Base-by-base conservation (phyloP, 2,113 vertebrate genomes). In the Anser brachyrhynchus region DNA sequence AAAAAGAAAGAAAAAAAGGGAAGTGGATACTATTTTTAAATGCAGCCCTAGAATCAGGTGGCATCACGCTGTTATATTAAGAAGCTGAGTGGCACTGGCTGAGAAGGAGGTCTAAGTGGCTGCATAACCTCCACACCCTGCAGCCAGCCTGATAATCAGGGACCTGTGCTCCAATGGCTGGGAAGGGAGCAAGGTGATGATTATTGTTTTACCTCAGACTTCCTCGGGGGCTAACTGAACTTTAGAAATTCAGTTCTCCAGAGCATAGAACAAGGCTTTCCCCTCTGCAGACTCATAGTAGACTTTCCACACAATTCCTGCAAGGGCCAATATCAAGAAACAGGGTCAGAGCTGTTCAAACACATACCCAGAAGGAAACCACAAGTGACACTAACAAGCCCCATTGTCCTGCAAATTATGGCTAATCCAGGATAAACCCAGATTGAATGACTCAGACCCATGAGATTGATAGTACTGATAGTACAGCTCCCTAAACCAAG, bases 11-110 rank as follows among this genome's bases (percentile, higher is more conserved):
- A 69, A 55, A 73, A 49, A 88, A 90, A 86, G 44, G 87, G 57
- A 92, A 92, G 87, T 78, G 49, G 49, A 79, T 93, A 88, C 82
- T 95, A 92, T 95, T 96, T 96, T 94, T 92, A 96, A 92, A 91
- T 85, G 70, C 89, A 92, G 66, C 54, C 77, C 39, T 82, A 73
- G 66, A 97, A 95, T 93, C 66, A 84, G 92, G 44, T 80, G 64
- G 93, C 70, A 84, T 87, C 84, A 57, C n/a, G 89, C 89, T 95
- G 89, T 87, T 93, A 75, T 22, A 70, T 84, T 78, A 93, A 96
- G 89, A 73, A 84, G 70, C 58, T 95, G 89, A 93, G 95, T 93
- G 87, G 87, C 89, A 76, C 81, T 10, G 23, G 66, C 91, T 95
- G 93, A 82, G 89, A 94, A 84, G 54, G 80, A 95, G 69, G 86